Evolutionary conservation across 2,113 vertebrate genomes (phyloP).

Genomic region (Tenebrosternarchus preto): DNA sequence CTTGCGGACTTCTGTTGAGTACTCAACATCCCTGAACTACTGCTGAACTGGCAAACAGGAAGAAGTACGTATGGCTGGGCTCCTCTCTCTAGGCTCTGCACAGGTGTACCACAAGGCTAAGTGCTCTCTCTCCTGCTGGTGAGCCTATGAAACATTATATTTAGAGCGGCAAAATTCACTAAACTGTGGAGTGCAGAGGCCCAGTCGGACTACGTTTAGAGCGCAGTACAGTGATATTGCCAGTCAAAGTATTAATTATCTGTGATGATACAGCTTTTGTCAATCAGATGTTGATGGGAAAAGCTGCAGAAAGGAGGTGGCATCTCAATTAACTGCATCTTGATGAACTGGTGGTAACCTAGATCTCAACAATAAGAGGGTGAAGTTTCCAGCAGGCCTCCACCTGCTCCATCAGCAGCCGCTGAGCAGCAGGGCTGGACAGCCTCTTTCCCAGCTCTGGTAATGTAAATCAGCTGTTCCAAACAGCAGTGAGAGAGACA

Average conservation of each 20-base stretch:
- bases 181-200: background rate
- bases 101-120: background rate
- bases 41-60: slow-evolving; percentile 28
- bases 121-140: background rate
- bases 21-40: slow-evolving; percentile 19
- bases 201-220: background rate
- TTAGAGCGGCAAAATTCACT: background rate
- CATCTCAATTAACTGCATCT: too few relatives aligned
- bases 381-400: too few relatives aligned
- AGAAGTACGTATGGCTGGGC: background rate
- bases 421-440: background rate
- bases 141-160: background rate
- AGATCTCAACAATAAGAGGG: too few relatives aligned
- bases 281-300: too few relatives aligned
- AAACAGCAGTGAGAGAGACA: background rate
- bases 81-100: background rate
- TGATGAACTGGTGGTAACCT: too few relatives aligned
- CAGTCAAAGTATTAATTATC: background rate
- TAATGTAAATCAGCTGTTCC: background rate
- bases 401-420: background rate
- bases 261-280: background rate
- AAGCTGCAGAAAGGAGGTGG: too few relatives aligned
- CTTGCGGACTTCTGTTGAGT: slow-evolving; percentile 4
- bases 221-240: too few relatives aligned
- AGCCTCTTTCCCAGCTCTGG: background rate